Evolutionary conservation across 2,888 invertebrate species (phyloP).

Genomic region (Tiliacea citrago): DNA sequence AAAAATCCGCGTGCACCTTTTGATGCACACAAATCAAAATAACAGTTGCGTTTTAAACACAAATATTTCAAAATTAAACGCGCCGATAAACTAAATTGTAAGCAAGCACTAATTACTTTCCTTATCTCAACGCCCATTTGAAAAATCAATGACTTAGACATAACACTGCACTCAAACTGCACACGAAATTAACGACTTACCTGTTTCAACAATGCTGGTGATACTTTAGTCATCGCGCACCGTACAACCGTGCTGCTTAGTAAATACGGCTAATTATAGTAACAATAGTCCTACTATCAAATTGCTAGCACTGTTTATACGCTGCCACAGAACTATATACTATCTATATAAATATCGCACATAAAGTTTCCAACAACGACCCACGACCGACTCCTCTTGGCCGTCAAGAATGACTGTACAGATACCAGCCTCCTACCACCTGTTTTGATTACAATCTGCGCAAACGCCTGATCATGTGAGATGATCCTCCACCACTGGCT

Average conservation of each 20-base stretch:
- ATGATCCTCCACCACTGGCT: constrained; percentile 52
- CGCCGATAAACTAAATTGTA: neutral
- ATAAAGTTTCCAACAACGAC: constrained; percentile 39
- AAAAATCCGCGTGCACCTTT: neutral
- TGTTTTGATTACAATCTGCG: constrained; percentile 70
- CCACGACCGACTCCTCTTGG: constrained; percentile 69
- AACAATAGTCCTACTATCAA: constrained; percentile 47
- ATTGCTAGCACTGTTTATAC: constrained; percentile 28
- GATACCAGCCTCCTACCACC: constrained; percentile 62
- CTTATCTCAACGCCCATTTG: constrained; percentile 15
- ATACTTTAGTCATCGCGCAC: constrained; percentile 73
- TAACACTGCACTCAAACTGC: constrained; percentile 19
- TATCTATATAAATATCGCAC: constrained; percentile 20
- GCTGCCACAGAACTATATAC: constrained; percentile 29
- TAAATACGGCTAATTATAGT: constrained; percentile 28
- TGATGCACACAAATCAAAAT: neutral
- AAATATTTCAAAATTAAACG: neutral
- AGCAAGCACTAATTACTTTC: constrained; percentile 15
- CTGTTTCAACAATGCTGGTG: constrained; percentile 83
- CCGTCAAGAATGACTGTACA: constrained; percentile 72
- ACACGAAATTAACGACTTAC: constrained; percentile 65
- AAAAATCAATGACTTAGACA: constrained; percentile 25
- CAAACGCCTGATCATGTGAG: constrained; percentile 74
- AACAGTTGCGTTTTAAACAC: constrained; percentile 7
- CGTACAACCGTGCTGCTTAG: constrained; percentile 15